Evolutionary conservation across 2,888 invertebrate species (phyloP).

Genomic region (Uloborus plumipes): DNA sequence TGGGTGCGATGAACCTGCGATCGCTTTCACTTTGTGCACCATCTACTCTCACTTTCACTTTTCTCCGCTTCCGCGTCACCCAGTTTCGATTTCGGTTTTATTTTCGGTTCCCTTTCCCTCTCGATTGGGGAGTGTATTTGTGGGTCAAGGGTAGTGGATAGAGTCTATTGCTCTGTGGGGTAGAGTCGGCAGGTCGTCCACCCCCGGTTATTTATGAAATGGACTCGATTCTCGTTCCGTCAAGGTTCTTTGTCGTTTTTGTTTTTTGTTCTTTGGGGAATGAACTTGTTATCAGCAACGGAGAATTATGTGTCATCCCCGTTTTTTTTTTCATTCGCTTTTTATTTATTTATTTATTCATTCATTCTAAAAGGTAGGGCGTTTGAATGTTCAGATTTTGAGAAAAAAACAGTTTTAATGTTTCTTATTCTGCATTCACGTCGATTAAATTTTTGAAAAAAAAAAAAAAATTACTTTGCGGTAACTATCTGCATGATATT

Average conservation of each 20-base stretch:
- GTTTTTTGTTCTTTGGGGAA: not conserved
- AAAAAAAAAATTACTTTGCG: no score
- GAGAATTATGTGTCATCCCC: no score
- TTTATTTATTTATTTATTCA: no score
- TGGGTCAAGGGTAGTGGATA: constrained; percentile 6
- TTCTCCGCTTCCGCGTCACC: constrained; percentile 7
- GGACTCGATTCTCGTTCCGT: not conserved
- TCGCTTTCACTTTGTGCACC: not conserved
- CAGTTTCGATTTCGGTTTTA: not conserved
- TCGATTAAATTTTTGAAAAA: no score
- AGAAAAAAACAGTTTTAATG: no score
- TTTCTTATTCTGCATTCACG: no score
- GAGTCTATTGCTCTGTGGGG: not conserved
- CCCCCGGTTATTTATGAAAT: not conserved
- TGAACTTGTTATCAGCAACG: no score
- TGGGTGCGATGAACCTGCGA: not conserved
- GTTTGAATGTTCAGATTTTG: no score
- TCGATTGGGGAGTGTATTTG: not conserved
- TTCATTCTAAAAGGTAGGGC: no score
- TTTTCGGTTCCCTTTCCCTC: not conserved
- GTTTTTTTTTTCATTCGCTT: no score
- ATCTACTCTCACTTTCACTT: not conserved
- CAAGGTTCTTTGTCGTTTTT: not conserved
- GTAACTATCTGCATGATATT: no score
- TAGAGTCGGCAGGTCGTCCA: not conserved